Percentiles rank a stretch among this genome's conserved stretches.
Evolutionary conservation across 2,113 vertebrate species (phyloP).

Genomic region (Rhea americana): DNA sequence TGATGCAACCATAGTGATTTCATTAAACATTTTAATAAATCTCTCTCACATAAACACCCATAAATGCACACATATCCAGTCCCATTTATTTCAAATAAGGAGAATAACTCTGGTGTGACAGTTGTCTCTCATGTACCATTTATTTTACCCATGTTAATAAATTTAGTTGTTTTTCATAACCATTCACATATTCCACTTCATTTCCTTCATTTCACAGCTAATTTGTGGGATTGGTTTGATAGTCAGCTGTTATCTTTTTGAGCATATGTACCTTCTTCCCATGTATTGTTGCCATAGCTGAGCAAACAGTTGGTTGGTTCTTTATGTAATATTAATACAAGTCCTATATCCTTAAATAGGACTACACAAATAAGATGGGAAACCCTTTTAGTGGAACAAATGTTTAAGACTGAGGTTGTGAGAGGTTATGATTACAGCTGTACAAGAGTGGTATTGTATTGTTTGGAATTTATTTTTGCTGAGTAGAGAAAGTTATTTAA

Average conservation of each 20-base stretch:
- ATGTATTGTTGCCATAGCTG: neutral
- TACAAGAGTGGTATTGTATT: neutral
- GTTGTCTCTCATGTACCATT: constrained; percentile 40
- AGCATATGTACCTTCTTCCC: neutral
- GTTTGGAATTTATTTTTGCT: neutral
- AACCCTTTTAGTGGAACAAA: neutral
- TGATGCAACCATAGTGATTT: neutral
- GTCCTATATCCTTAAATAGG: neutral
- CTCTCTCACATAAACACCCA: constrained; percentile 17
- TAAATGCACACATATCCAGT: constrained; percentile 45
- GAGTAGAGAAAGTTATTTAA: constrained; percentile 8
- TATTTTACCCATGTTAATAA: constrained; percentile 53
- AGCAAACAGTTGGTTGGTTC: neutral
- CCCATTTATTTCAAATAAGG: constrained; percentile 48
- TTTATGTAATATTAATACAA: neutral
- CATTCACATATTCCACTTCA: constrained; percentile 45
- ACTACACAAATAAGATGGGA: neutral
- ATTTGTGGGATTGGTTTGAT: constrained; percentile 35
- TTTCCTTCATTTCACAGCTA: constrained; percentile 43
- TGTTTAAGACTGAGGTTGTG: neutral
- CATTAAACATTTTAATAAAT: constrained; percentile 57
- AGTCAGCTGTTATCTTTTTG: constrained; percentile 38
- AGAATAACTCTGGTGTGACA: constrained; percentile 35
- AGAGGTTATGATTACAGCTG: neutral
- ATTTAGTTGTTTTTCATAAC: constrained; percentile 55